Evolutionary conservation across 2,113 vertebrate genomes (phyloP).

Genomic region (Chiloscyllium plagiosum): DNA sequence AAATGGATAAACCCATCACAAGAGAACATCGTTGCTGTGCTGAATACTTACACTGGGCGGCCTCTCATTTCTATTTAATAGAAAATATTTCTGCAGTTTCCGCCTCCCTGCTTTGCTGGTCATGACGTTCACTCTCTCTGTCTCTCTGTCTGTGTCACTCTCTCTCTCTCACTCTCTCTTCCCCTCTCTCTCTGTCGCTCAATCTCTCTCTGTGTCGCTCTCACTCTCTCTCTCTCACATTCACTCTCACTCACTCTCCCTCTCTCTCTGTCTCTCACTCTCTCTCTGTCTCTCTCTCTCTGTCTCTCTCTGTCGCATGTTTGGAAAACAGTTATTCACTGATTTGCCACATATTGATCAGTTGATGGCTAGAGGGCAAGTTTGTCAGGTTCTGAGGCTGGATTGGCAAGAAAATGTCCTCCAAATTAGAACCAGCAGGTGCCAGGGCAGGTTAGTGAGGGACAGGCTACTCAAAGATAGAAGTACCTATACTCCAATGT

Average conservation of each 20-base stretch:
- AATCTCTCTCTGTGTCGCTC: no score
- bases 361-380: neutral
- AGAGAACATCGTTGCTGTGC: neutral
- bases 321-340: neutral
- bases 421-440: neutral
- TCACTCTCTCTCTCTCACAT: no score
- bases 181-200: neutral
- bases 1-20: neutral
- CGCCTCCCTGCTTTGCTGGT: neutral
- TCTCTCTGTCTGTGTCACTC: no score
- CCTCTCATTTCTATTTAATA: neutral
- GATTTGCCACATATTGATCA: neutral
- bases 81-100: neutral
- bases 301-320: no score
- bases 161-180: neutral
- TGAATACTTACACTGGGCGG: conserved; percentile 3
- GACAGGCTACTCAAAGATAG: neutral
- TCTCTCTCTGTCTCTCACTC: no score
- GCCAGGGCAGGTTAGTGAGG: neutral
- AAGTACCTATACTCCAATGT: neutral
- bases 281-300: no score
- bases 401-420: neutral
- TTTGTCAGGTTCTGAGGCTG: no score
- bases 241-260: no score
- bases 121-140: neutral